Evolutionary conservation across 2,113 vertebrate species (phyloP).

Genomic region (Plecturocebus donacophilus): DNA sequence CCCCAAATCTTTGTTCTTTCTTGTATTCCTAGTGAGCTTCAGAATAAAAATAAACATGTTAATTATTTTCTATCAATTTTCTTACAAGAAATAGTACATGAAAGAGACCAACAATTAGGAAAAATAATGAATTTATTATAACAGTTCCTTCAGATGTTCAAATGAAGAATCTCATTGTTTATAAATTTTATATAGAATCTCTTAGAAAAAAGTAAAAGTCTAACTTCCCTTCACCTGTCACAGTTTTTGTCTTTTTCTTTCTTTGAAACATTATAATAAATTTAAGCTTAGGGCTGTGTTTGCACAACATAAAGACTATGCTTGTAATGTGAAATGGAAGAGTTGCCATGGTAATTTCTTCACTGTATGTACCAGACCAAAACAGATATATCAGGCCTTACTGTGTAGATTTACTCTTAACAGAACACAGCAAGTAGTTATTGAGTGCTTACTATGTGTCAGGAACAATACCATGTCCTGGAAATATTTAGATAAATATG

Average conservation of each 20-base stretch:
- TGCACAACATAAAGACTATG: not conserved
- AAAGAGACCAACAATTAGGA: not conserved
- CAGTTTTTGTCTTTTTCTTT: not conserved
- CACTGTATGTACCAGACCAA: not conserved
- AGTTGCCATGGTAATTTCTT: not conserved
- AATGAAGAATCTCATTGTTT: not conserved
- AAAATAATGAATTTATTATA: not conserved
- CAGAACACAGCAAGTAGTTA: not conserved
- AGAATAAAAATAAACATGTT: not conserved
- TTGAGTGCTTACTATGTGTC: not conserved
- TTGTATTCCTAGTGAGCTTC: not conserved
- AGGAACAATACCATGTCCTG: not conserved
- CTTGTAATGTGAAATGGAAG: not conserved
- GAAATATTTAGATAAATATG: not conserved
- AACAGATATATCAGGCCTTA: not conserved
- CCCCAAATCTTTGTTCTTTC: not conserved
- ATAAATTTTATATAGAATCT: not conserved
- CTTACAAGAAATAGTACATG: not conserved
- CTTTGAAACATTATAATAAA: not conserved
- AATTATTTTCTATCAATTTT: not conserved
- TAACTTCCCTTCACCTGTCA: not conserved
- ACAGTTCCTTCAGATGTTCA: not conserved
- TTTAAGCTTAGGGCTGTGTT: not conserved
- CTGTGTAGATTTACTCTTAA: not conserved
- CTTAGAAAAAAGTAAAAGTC: not conserved